Evolutionary conservation across 2,113 vertebrate genomes (phyloP).

Genomic region (Falcunculus frontatus): DNA sequence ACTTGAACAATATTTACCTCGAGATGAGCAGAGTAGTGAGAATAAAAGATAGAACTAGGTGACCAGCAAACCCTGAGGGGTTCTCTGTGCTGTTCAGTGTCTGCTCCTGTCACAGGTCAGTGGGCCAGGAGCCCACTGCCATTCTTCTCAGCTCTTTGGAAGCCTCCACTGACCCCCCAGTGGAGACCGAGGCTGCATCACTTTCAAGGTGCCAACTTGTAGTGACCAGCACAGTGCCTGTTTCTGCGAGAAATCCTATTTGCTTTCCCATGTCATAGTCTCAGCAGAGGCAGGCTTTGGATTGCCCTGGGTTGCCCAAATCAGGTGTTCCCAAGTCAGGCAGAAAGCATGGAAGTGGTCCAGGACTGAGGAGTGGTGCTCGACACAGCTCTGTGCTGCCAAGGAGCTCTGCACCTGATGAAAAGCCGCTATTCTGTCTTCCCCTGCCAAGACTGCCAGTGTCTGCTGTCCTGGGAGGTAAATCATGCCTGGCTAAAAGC

Average conservation of each 20-base stretch:
- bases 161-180: neutral
- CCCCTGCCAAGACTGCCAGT: neutral
- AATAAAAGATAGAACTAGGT: neutral
- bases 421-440: neutral
- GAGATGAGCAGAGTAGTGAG: neutral
- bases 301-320: neutral
- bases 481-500: neutral
- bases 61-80: neutral
- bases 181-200: rapidly evolving
- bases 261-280: neutral
- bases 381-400: neutral
- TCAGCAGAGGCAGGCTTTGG: neutral
- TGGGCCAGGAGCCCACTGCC: neutral
- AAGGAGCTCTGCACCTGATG: rapidly evolving
- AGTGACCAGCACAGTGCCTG: neutral
- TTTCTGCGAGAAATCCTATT: neutral
- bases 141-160: neutral
- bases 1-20: neutral
- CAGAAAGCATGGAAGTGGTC: neutral
- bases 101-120: neutral
- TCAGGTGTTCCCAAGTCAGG: rapidly evolving
- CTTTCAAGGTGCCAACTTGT: neutral
- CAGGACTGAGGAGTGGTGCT: rapidly evolving
- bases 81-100: neutral
- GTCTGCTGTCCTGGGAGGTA: neutral